These are phyloP conservation scores for Eilema sororculum DNA, from an alignment of 2,888 invertebrate genomes.

Conservation along the genomic window DNA sequence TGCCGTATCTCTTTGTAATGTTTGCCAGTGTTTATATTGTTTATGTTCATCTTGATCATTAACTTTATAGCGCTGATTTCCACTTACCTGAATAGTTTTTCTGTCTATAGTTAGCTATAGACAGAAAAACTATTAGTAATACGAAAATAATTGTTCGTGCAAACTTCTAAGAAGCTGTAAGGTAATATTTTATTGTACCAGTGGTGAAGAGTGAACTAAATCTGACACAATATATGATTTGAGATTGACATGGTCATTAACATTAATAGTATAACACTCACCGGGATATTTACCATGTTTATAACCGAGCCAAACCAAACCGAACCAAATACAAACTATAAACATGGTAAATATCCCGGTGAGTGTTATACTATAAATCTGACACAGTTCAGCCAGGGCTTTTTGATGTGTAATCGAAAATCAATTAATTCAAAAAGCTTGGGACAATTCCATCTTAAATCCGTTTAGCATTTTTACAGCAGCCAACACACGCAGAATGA, in stretches of 20 bases:
- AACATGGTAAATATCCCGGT: no score
- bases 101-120: no score
- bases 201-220: background rate
- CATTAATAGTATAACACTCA: no score
- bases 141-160: background rate
- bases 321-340: no score
- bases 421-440: background rate
- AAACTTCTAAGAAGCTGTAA: conserved; percentile 5
- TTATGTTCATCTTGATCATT: conserved; percentile 19
- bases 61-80: conserved; percentile 14
- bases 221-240: no score
- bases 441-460: background rate
- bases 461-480: no score
- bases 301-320: no score
- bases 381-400: background rate
- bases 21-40: background rate
- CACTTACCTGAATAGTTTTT: conserved; percentile 17
- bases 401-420: background rate
- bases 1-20: conserved; percentile 1
- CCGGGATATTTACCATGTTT: no score
- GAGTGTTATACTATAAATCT: no score
- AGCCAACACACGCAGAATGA: no score
- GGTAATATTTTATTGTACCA: background rate
- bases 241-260: no score
- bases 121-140: background rate